phyloP scores from a whole-genome alignment of 1,140 invertebrate species.

The Brachionus asplanchnoidis region DNA sequence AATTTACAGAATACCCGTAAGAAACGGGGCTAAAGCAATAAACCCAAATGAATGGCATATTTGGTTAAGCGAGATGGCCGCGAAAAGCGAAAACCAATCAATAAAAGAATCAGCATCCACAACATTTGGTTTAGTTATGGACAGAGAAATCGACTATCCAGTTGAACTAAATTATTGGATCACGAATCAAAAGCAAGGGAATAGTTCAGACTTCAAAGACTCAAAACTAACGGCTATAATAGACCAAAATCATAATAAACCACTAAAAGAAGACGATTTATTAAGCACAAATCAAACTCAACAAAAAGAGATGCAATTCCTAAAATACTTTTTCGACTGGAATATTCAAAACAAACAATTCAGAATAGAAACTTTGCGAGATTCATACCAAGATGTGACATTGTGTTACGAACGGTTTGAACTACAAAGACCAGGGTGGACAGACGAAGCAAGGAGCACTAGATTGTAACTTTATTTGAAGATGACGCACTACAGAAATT shows the following conservation, averaged over 20 bases:
- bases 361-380: not conserved
- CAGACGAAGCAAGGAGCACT: not conserved
- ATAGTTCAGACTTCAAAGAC: not conserved
- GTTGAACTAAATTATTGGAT: not conserved
- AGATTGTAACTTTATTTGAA: not conserved
- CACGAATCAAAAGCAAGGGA: not conserved
- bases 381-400: not conserved
- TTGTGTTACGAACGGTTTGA: not conserved
- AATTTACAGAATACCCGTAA: no score
- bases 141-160: not conserved
- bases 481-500: not conserved
- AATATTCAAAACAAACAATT: conserved; percentile 2
- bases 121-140: no score
- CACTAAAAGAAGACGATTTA: not conserved
- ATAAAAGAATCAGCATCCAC: no score
- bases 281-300: no score
- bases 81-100: no score
- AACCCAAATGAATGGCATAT: no score
- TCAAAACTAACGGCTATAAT: not conserved
- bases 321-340: not conserved
- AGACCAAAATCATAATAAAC: not conserved
- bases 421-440: not conserved
- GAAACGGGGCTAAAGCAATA: no score
- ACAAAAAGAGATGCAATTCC: not conserved
- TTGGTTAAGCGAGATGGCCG: no score